These are phyloP conservation scores for Dufourea novaeangliae DNA, from an alignment of 1,140 invertebrate genomes.

Conservation along the genomic window DNA sequence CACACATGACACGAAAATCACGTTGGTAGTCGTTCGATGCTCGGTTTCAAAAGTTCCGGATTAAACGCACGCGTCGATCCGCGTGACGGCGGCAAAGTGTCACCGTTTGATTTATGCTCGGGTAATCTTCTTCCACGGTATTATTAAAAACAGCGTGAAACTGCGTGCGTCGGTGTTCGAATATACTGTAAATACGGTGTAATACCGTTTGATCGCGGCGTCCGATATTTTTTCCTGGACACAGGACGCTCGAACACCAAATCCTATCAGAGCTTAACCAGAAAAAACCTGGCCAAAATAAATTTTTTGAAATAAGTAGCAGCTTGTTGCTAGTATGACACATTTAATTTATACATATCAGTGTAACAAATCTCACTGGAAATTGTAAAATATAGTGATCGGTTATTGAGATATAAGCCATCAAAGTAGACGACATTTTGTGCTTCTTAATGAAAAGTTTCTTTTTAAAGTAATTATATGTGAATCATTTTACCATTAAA, in stretches of 20 bases:
- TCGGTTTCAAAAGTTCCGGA: conserved; percentile 2
- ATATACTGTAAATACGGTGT: conserved; percentile 20
- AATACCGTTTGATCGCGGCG: neutral
- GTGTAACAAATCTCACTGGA: too few species aligned
- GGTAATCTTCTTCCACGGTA: conserved; percentile 13
- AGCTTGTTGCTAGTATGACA: too few species aligned
- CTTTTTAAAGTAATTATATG: too few species aligned
- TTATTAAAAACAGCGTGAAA: conserved; percentile 18
- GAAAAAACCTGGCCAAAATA: too few species aligned
- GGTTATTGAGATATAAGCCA: too few species aligned
- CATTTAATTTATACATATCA: too few species aligned
- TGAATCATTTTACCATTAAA: too few species aligned
- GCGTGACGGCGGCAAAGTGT: neutral
- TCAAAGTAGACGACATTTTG: too few species aligned
- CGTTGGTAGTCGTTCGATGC: neutral
- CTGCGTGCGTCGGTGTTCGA: neutral
- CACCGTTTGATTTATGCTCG: conserved; percentile 18
- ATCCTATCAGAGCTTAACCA: neutral
- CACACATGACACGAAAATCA: too few species aligned
- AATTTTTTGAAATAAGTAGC: too few species aligned
- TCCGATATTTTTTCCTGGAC: conserved; percentile 6
- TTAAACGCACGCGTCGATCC: neutral
- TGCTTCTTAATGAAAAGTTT: too few species aligned
- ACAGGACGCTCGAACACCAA: neutral
- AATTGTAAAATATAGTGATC: too few species aligned